Evolutionary conservation across 2,888 invertebrate genomes (phyloP).

Genomic region (Cheiracanthium punctorium): DNA sequence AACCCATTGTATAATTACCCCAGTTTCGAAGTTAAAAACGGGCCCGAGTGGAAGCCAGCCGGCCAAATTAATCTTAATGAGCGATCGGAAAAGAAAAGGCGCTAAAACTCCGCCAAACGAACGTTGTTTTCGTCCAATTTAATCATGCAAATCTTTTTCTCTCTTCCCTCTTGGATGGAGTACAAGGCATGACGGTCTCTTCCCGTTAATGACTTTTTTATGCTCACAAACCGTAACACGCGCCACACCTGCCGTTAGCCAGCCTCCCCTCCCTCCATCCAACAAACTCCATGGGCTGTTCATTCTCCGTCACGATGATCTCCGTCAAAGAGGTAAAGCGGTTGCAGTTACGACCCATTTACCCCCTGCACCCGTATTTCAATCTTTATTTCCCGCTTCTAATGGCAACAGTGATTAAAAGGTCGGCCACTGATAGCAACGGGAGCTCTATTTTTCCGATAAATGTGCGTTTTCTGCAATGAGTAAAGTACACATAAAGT

Average conservation of each 20-base stretch:
- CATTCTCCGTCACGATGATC: background rate
- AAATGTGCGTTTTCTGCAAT: no score
- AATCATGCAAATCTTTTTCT: conserved; percentile 10
- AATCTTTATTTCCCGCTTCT: conserved; percentile 1
- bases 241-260: conserved; percentile 5
- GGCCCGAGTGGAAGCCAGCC: background rate
- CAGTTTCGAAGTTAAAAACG: background rate
- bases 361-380: conserved; percentile 9
- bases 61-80: background rate
- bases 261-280: background rate
- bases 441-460: no score
- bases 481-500: no score
- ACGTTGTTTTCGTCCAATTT: background rate
- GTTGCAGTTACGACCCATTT: conserved; percentile 15
- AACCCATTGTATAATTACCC: background rate
- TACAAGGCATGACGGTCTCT: conserved; percentile 9
- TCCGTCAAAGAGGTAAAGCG: conserved; percentile 12
- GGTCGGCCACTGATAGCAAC: background rate
- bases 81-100: background rate
- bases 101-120: background rate
- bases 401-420: conserved; percentile 3
- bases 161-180: background rate
- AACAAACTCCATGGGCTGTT: background rate
- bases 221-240: conserved; percentile 15
- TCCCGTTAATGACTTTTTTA: conserved; percentile 9